A percentile compares a stretch with the other conserved stretches of the same genome.
phyloP scores from a whole-genome alignment of 2,797 vertebrate genomes.

The Tenualosa thibaudeaui region DNA sequence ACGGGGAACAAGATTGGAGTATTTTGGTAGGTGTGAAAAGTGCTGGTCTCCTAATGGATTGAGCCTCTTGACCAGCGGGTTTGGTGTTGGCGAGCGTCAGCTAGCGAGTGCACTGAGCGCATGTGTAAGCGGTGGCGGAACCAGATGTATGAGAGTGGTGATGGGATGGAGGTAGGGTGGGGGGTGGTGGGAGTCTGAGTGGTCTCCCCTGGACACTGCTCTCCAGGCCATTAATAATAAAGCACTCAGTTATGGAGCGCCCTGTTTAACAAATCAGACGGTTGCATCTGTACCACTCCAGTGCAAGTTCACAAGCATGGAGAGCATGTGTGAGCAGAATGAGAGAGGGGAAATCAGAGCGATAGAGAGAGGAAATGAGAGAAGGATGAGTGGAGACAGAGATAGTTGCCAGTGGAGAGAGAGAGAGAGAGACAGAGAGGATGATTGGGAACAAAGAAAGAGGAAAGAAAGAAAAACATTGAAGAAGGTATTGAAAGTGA shows the following conservation, averaged over 20 bases:
- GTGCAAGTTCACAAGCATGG: neutral
- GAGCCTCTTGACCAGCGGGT: conserved; percentile 54
- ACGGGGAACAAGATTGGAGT: conserved; percentile 57
- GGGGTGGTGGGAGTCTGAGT: conserved; percentile 17
- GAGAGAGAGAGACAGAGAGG: neutral
- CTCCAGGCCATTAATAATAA: conserved; percentile 58
- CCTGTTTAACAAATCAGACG: conserved; percentile 47
- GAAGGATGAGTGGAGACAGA: neutral
- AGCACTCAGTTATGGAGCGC: conserved; percentile 47
- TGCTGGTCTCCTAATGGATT: conserved; percentile 57
- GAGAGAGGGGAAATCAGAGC: neutral
- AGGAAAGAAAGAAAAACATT: neutral
- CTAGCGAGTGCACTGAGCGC: no score
- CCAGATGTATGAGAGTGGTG: conserved; percentile 34
- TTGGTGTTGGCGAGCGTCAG: conserved; percentile 36
- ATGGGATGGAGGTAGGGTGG: no score
- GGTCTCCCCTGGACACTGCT: conserved; percentile 4
- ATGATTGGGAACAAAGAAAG: neutral
- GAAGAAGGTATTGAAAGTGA: neutral
- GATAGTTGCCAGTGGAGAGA: neutral
- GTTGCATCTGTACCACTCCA: neutral
- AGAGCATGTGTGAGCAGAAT: neutral
- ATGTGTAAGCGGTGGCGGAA: conserved; percentile 45
- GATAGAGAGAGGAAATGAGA: neutral
- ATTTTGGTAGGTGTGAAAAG: conserved; percentile 50